Evolutionary conservation across 92 coral and sea anemone genomes (phyloP).

Genomic region (Paramuricea clavata): DNA sequence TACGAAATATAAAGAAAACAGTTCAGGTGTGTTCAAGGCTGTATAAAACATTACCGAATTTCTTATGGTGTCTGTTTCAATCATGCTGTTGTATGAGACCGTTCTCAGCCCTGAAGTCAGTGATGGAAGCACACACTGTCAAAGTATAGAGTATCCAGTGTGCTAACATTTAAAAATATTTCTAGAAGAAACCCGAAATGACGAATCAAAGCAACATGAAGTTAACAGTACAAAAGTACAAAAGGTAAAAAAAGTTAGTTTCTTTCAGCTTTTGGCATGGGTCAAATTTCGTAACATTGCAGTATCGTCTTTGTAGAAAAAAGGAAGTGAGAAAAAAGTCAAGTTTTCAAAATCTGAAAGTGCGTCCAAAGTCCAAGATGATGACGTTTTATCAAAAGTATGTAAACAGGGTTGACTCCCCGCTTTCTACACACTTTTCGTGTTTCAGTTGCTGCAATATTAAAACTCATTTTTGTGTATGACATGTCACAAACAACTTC

Average conservation of each 20-base stretch:
- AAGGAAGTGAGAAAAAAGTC: constrained; percentile 16
- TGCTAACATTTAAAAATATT: not conserved
- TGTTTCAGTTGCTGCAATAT: not conserved
- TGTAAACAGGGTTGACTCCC: too few species aligned
- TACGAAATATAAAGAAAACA: constrained; percentile 8
- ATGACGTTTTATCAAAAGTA: constrained; percentile 9
- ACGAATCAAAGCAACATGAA: not conserved
- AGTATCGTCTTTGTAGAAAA: constrained; percentile 16
- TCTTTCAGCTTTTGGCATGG: not conserved
- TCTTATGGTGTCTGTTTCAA: not conserved
- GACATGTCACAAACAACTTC: too few species aligned
- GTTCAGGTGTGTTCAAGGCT: not conserved
- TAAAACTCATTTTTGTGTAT: not conserved
- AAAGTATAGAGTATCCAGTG: too few species aligned
- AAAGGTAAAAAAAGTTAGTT: not conserved
- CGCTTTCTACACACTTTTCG: too few species aligned
- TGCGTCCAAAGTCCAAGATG: not conserved
- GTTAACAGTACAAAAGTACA: not conserved
- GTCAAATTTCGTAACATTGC: not conserved
- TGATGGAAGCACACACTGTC: too few species aligned
- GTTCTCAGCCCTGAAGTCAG: not conserved
- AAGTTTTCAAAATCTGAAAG: constrained; percentile 10
- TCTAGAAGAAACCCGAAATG: constrained; percentile 13
- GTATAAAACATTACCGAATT: not conserved
- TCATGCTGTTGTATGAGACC: not conserved